A percentile compares a stretch with the other conserved stretches of the same genome.
Conservation (phyloP, 2,797 vertebrate species). For the Netta rufina region DNA sequence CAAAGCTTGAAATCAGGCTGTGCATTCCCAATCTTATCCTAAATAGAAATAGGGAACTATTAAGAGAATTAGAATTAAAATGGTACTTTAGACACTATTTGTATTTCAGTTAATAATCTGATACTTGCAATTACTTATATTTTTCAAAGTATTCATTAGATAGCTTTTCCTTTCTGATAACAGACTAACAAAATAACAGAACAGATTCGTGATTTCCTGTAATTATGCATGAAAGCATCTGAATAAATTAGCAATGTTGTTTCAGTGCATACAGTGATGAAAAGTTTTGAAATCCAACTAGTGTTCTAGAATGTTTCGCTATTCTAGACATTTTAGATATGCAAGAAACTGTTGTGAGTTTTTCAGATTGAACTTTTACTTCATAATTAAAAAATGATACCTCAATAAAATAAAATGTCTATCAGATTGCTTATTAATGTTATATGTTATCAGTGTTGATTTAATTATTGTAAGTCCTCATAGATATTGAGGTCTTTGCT, state of each 20-base stretch:
- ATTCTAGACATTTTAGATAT: neutral
- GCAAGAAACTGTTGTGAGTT: neutral
- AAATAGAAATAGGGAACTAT: neutral
- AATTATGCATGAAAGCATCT: constrained; percentile 43
- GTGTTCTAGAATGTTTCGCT: neutral
- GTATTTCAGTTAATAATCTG: constrained; percentile 15
- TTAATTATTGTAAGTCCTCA: neutral
- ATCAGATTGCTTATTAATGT: neutral
- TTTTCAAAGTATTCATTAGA: neutral
- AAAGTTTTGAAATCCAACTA: neutral
- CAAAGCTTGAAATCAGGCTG: constrained; percentile 21
- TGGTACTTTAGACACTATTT: neutral
- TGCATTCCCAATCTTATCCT: neutral
- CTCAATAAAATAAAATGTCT: constrained; percentile 27
- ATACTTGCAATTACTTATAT: neutral
- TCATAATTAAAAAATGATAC: neutral
- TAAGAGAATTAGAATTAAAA: constrained; percentile 7
- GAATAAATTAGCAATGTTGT: constrained; percentile 38
- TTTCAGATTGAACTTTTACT: neutral
- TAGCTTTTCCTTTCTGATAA: neutral
- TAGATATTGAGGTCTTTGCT: neutral
- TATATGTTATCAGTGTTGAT: neutral
- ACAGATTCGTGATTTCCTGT: constrained; percentile 46
- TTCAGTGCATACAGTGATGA: neutral
- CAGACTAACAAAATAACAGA: constrained; percentile 19